phyloP scores from a whole-genome alignment of 2,113 vertebrate species.

The Laticauda colubrina region DNA sequence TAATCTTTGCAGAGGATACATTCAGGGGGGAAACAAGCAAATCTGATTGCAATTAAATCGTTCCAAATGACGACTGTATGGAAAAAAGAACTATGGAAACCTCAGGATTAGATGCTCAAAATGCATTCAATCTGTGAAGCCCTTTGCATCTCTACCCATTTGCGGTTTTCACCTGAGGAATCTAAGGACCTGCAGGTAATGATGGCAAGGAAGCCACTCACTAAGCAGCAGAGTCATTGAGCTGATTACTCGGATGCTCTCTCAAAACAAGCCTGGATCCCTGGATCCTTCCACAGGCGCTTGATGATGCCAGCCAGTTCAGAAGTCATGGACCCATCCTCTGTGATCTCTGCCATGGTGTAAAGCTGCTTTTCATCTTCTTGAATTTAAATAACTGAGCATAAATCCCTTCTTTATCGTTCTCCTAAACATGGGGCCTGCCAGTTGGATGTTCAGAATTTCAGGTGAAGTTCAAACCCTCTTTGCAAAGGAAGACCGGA shows the following conservation, averaged over 20 bases:
- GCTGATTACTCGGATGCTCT: slow-evolving; percentile 70
- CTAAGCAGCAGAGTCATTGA: slow-evolving; percentile 74
- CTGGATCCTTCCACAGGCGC: slow-evolving; percentile 60
- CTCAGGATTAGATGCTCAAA: neutral
- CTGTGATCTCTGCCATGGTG: slow-evolving; percentile 48
- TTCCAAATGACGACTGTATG: neutral
- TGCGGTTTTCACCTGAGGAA: neutral
- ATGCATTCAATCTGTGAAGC: neutral
- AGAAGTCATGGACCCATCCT: slow-evolving; percentile 60
- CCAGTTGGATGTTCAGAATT: neutral
- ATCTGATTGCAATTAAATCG: neutral
- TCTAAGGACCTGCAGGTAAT: neutral
- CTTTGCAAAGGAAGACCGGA: neutral
- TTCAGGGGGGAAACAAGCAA: neutral
- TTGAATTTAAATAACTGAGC: slow-evolving; percentile 54
- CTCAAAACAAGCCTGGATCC: slow-evolving; percentile 67
- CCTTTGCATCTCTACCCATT: neutral
- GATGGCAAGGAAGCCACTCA: slow-evolving; percentile 58
- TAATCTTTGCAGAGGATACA: neutral
- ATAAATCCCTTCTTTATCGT: neutral
- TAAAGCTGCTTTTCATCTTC: slow-evolving; percentile 67
- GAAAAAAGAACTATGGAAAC: neutral
- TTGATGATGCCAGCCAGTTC: slow-evolving; percentile 62
- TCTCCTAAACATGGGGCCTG: neutral
- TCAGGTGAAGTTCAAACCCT: neutral